These are phyloP conservation scores for Rousettus madagascariensis DNA, from an alignment of 2,797 vertebrate species.

Conservation along the genomic window DNA sequence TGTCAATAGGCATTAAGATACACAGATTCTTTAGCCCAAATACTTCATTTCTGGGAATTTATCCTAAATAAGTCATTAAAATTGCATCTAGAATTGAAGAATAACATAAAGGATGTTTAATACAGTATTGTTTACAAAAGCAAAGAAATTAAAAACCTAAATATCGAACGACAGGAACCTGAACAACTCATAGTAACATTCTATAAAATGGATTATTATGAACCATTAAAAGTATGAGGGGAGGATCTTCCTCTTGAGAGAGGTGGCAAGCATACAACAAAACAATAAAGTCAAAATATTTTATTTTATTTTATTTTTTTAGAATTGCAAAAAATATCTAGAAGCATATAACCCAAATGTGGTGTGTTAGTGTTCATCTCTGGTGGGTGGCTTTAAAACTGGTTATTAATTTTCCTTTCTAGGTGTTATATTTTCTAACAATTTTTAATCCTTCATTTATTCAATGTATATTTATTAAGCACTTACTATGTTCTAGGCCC, in stretches of 20 bases:
- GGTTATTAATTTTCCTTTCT: slow-evolving; percentile 10
- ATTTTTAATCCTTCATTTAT: slow-evolving; percentile 14
- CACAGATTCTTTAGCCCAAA: background rate
- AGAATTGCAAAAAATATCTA: slow-evolving; percentile 10
- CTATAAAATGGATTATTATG: background rate
- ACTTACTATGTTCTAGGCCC: background rate
- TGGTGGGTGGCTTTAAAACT: background rate
- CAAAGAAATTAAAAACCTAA: background rate
- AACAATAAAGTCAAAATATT: background rate
- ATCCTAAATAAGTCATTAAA: slow-evolving; percentile 21
- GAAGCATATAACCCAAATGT: background rate
- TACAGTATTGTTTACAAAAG: background rate
- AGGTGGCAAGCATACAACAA: background rate
- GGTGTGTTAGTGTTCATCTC: background rate
- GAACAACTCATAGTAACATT: background rate
- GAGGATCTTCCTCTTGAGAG: background rate
- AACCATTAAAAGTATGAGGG: background rate
- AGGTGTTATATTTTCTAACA: background rate
- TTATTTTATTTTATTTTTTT: background rate
- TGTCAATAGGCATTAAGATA: background rate
- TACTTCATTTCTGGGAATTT: slow-evolving; percentile 29
- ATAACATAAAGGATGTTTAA: background rate
- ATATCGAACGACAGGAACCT: background rate
- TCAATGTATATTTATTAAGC: background rate
- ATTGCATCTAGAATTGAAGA: background rate